Conservation (phyloP, 2,113 vertebrate genomes). For the Odocoileus hemionus region DNA sequence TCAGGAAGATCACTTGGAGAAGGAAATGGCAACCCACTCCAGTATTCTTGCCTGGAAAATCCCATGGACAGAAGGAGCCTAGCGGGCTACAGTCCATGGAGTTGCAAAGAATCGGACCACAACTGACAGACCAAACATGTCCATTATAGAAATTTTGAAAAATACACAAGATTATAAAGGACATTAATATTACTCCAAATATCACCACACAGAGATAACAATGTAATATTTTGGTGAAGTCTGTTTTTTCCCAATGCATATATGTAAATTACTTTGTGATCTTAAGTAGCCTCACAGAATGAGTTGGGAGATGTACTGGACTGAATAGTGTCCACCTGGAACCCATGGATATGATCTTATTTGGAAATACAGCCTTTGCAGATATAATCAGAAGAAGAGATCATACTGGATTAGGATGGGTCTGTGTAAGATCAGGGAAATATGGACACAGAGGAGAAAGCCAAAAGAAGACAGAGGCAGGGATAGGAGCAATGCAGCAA, state of each 20-base stretch:
- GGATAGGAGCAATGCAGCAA: not conserved
- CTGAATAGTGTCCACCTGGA: not conserved
- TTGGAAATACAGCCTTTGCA: not conserved
- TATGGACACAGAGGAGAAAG: not conserved
- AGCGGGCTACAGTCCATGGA: not conserved
- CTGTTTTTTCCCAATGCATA: not conserved
- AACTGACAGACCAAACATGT: not conserved
- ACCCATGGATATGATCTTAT: not conserved
- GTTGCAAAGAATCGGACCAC: not conserved
- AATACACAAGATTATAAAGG: not conserved
- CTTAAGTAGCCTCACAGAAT: not conserved
- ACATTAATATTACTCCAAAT: not conserved
- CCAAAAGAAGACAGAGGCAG: not conserved
- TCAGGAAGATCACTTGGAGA: not conserved
- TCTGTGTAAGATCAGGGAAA: not conserved
- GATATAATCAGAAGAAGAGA: not conserved
- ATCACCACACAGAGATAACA: not conserved
- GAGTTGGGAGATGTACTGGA: not conserved
- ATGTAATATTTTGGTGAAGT: not conserved
- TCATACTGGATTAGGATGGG: not conserved
- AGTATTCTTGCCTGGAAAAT: not conserved
- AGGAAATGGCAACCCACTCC: not conserved
- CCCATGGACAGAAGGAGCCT: not conserved
- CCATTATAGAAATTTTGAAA: not conserved
- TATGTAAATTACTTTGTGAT: not conserved